Evolutionary conservation across 2,888 invertebrate genomes (phyloP).

Genomic region (Stomorhina lunata): DNA sequence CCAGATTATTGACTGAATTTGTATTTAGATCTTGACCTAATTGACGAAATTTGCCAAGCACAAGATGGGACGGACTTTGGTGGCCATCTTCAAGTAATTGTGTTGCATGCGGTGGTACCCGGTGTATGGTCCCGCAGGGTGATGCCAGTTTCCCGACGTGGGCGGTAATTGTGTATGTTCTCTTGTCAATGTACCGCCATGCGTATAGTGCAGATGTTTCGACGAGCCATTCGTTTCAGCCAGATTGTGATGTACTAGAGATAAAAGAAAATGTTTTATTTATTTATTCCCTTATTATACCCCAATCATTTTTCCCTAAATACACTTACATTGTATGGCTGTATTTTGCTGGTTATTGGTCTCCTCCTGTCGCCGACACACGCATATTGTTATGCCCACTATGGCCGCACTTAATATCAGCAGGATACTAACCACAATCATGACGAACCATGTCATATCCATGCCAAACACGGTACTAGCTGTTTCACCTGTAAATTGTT

Average conservation of each 20-base stretch:
- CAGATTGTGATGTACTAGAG: conserved; percentile 79
- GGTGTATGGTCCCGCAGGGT: conserved; percentile 89
- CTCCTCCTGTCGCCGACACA: conserved; percentile 84
- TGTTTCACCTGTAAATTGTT: conserved; percentile 81
- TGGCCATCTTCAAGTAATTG: conserved; percentile 83
- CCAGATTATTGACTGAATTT: conserved; percentile 78
- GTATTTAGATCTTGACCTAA: conserved; percentile 83
- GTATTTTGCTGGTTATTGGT: conserved; percentile 80
- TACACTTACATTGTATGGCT: conserved; percentile 79
- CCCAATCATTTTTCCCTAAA: no score
- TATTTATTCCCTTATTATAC: not conserved
- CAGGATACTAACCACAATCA: conserved; percentile 85
- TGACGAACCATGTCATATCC: conserved; percentile 88
- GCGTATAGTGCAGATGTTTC: conserved; percentile 81
- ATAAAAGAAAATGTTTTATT: not conserved
- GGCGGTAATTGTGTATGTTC: conserved; percentile 82
- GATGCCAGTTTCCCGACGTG: conserved; percentile 95
- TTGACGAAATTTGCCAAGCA: conserved; percentile 91
- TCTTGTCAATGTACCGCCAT: conserved; percentile 81
- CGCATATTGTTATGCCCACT: conserved; percentile 87
- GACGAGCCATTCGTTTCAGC: conserved; percentile 86
- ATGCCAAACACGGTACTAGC: conserved; percentile 85
- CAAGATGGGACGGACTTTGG: conserved; percentile 95
- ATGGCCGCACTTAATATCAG: conserved; percentile 86
- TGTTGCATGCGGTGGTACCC: conserved; percentile 81